Conservation (phyloP, 2,888 invertebrate genomes). For the Sthenelais limicola region DNA sequence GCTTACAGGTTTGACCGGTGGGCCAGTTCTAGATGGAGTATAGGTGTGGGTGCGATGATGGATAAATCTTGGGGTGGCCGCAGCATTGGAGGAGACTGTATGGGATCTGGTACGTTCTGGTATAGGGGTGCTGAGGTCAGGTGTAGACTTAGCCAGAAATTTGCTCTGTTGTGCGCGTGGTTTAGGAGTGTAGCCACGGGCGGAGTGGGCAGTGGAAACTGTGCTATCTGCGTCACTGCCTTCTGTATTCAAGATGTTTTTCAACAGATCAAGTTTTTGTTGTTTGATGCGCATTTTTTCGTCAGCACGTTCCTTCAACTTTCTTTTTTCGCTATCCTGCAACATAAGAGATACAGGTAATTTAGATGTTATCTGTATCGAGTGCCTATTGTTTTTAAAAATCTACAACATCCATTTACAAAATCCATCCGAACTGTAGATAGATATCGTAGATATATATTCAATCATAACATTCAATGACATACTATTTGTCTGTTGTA, state of each 20-base stretch:
- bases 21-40: conserved; percentile 47
- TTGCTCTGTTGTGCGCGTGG: conserved; percentile 5
- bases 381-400: too few species aligned
- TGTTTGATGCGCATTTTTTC: conserved; percentile 63
- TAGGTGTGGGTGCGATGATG: conserved; percentile 34
- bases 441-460: too few species aligned
- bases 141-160: conserved; percentile 61
- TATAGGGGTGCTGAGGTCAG: conserved; percentile 53
- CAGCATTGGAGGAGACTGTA: not conserved
- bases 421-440: too few species aligned
- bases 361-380: too few species aligned
- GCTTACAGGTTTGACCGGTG: conserved; percentile 52
- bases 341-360: too few species aligned
- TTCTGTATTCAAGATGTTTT: conserved; percentile 62
- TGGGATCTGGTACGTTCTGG: conserved; percentile 3
- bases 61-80: not conserved
- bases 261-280: conserved; percentile 65
- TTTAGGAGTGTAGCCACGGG: not conserved
- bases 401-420: too few species aligned
- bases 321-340: conserved; percentile 62
- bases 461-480: too few species aligned
- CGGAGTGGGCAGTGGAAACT: conserved; percentile 50
- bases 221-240: conserved; percentile 43
- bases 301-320: conserved; percentile 60
- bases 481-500: conserved; percentile 54